Conservation (phyloP, 2,888 invertebrate genomes). For the Tetropium fuscum region DNA sequence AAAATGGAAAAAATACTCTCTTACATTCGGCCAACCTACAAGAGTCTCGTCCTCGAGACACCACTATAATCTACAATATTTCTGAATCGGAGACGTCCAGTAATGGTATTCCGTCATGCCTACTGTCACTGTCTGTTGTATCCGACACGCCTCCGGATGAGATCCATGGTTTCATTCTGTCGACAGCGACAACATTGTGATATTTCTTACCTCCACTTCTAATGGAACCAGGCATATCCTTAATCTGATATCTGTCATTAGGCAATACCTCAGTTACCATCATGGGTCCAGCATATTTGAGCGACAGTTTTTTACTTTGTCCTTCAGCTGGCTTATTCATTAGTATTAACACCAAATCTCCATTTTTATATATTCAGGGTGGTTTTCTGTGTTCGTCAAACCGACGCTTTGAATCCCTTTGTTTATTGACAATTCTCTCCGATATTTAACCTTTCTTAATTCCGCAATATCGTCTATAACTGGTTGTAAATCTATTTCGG, state of each 20-base stretch:
- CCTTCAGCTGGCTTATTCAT: not conserved
- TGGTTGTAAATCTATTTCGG: not conserved
- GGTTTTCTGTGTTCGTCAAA: not conserved
- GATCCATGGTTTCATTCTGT: conserved; percentile 34
- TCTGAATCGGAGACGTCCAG: not conserved
- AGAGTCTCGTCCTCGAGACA: not conserved
- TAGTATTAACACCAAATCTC: conserved; percentile 1
- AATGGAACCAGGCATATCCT: conserved; percentile 12
- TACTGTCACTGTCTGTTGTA: not conserved
- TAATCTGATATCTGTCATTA: conserved; percentile 11
- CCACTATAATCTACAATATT: no score
- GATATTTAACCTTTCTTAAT: not conserved
- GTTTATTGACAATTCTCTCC: not conserved
- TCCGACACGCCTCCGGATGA: conserved; percentile 26
- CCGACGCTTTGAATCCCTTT: not conserved
- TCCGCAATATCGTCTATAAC: not conserved
- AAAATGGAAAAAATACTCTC: no score
- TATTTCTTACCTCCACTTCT: conserved; percentile 18
- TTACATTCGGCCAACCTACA: conserved; percentile 9
- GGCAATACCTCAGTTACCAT: not conserved
- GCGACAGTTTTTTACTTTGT: not conserved
- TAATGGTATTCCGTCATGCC: not conserved
- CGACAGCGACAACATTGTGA: conserved; percentile 33
- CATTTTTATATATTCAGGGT: not conserved
- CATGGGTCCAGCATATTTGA: not conserved